These are phyloP conservation scores for Lutjanus erythropterus DNA, from an alignment of 2,113 vertebrate species.

Conservation along the genomic window DNA sequence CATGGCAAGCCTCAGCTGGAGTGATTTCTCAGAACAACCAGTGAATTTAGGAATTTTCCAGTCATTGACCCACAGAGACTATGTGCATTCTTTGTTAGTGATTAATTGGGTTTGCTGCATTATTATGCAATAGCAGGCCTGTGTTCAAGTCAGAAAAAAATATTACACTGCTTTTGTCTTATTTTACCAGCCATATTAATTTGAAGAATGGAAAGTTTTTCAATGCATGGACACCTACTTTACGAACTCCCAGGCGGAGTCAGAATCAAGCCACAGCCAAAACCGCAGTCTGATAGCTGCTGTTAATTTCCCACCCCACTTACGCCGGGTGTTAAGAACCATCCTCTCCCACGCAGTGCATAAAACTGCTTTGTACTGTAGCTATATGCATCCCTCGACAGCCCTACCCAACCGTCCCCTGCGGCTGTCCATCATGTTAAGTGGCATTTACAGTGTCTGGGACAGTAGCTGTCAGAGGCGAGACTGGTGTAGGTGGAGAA, in stretches of 20 bases:
- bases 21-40: background rate
- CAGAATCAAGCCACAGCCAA: background rate
- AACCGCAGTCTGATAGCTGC: background rate
- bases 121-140: background rate
- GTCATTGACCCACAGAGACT: background rate
- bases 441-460: conserved; percentile 71
- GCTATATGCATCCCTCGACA: conserved; percentile 11
- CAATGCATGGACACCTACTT: background rate
- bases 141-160: background rate
- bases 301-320: conserved; percentile 18
- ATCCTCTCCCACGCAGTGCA: conserved; percentile 6
- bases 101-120: background rate
- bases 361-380: conserved; percentile 2
- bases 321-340: conserved; percentile 13
- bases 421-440: conserved; percentile 60
- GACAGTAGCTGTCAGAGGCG: conserved; percentile 55
- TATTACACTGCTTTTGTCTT: background rate
- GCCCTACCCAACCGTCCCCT: background rate
- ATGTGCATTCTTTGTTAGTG: background rate
- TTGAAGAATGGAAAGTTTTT: conserved; percentile 10
- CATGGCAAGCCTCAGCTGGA: background rate
- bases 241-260: background rate
- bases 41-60: background rate
- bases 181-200: background rate
- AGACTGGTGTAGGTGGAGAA: conserved; percentile 42